Percentiles rank a stretch among this genome's conserved stretches.
phyloP scores from a whole-genome alignment of 2,113 vertebrate species.

The Charadrius vociferus region DNA sequence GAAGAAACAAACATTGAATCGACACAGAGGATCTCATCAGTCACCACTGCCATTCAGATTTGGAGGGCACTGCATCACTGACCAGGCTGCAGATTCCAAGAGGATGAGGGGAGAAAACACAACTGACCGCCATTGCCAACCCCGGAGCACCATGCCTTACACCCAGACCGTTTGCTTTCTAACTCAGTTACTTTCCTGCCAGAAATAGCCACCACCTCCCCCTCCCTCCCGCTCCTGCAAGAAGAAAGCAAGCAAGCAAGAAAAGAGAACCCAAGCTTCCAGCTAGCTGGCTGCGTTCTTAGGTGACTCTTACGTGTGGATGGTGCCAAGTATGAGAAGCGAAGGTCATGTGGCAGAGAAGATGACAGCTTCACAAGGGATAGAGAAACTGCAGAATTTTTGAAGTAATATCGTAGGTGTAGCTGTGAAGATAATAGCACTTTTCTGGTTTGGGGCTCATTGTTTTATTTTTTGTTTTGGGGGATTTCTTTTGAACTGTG shows the following conservation, averaged over 20 bases:
- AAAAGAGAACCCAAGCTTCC: not conserved
- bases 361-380: constrained; percentile 43
- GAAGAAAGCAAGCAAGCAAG: not conserved
- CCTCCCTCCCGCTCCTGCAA: not conserved
- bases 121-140: not conserved
- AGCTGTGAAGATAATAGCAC: constrained; percentile 65
- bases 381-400: constrained; percentile 43
- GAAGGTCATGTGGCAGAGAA: constrained; percentile 26
- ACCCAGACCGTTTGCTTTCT: constrained; percentile 55
- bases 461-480: not conserved
- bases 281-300: constrained; percentile 1
- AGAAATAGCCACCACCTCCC: constrained; percentile 59
- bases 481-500: constrained; percentile 57
- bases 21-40: constrained; percentile 83
- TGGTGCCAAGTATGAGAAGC: constrained; percentile 34
- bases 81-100: constrained; percentile 61
- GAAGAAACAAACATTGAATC: constrained; percentile 62
- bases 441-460: constrained; percentile 42
- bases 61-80: constrained; percentile 75
- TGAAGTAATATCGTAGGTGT: constrained; percentile 7
- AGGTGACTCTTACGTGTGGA: not conserved
- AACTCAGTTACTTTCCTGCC: constrained; percentile 76
- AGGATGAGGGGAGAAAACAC: constrained; percentile 15
- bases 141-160: constrained; percentile 61
- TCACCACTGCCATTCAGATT: constrained; percentile 90